phyloP scores from a whole-genome alignment of 2,113 vertebrate genomes.

The Megalops atlanticus region DNA sequence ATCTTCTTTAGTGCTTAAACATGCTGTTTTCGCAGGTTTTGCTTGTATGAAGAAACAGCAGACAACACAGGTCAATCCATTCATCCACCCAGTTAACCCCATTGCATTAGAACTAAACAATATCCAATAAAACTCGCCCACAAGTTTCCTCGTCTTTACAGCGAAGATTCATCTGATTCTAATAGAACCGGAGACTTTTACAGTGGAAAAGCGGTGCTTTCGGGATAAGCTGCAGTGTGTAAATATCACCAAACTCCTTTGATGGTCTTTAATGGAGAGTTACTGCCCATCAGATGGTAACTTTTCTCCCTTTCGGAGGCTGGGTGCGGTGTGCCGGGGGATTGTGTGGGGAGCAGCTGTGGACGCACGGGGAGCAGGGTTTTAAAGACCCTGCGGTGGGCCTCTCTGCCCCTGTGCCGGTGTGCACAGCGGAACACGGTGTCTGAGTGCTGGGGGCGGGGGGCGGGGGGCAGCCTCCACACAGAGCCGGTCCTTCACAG shows the following conservation, averaged over 20 bases:
- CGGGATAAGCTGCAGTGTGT: not conserved
- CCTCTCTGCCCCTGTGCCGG: not conserved
- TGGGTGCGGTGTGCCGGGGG: not conserved
- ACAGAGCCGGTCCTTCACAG: no score
- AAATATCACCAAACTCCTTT: not conserved
- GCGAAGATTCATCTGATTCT: not conserved
- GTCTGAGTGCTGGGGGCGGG: no score
- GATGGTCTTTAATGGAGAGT: not conserved
- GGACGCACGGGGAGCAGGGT: not conserved
- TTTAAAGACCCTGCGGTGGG: not conserved
- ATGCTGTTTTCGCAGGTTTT: no score
- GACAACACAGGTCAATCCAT: no score
- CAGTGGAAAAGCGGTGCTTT: not conserved
- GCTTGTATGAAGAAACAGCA: no score
- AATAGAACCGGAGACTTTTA: not conserved
- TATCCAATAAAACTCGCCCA: no score
- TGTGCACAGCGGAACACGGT: no score
- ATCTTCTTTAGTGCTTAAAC: no score
- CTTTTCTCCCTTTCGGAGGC: not conserved
- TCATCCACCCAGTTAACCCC: no score
- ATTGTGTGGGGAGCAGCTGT: not conserved
- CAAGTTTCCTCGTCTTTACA: not conserved
- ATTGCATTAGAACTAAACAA: not conserved
- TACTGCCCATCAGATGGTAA: not conserved
- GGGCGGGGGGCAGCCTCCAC: no score